A percentile compares a stretch with the other conserved stretches of the same genome.
Conservation (phyloP, 1,140 invertebrate species). For the Pseudomyrmex concolor region DNA sequence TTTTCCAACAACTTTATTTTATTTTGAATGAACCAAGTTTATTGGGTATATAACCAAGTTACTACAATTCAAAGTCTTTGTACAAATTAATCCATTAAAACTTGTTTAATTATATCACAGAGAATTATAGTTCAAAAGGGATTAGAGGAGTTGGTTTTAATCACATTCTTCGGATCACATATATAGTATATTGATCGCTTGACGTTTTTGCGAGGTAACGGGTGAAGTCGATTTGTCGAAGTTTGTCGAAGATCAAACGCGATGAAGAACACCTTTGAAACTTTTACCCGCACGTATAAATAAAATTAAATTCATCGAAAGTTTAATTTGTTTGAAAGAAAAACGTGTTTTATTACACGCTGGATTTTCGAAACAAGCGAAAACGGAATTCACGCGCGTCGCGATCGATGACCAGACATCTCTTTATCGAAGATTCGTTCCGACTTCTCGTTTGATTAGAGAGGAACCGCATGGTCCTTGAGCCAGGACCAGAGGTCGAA, state of each 20-base stretch:
- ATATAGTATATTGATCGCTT: too few relatives aligned
- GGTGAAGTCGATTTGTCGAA: background rate
- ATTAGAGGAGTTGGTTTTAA: too few relatives aligned
- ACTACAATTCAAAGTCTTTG: too few relatives aligned
- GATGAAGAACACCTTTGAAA: background rate
- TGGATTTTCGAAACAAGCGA: too few relatives aligned
- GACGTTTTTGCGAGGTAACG: too few relatives aligned
- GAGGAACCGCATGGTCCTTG: slow-evolving; percentile 13
- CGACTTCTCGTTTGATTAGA: slow-evolving; percentile 4
- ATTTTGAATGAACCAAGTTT: too few relatives aligned
- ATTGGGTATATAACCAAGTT: too few relatives aligned
- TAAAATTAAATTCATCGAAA: background rate
- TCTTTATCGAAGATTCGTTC: background rate
- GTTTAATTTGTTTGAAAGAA: background rate
- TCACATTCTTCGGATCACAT: too few relatives aligned
- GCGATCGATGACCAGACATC: background rate
- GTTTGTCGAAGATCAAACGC: background rate
- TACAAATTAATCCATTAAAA: too few relatives aligned
- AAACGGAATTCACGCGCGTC: background rate
- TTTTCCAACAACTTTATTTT: background rate
- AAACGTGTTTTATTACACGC: too few relatives aligned
- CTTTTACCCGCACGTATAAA: background rate
- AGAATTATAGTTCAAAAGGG: too few relatives aligned
- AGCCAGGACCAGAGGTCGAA: background rate
- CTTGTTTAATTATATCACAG: too few relatives aligned